Evolutionary conservation across 2,888 invertebrate genomes (phyloP).

Genomic region (Erebia ligea): DNA sequence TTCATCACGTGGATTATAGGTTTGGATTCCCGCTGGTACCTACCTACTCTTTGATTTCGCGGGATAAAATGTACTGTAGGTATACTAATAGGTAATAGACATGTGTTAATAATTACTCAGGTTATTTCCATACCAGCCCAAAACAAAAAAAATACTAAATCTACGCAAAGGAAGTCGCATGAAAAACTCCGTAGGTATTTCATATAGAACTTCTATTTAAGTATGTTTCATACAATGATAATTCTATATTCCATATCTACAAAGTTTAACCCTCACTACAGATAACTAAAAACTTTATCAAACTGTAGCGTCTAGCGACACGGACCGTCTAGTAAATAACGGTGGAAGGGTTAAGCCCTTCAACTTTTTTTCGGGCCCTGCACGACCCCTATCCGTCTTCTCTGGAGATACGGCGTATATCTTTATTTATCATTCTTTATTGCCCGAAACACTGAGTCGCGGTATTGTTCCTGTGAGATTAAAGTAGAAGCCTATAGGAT

Average conservation of each 20-base stretch:
- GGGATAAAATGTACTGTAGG: no score
- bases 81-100: no score
- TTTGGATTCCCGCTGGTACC: no score
- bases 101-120: no score
- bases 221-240: no score
- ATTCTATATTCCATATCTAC: slow-evolving; percentile 6
- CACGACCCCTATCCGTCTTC: slow-evolving; percentile 73
- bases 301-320: slow-evolving; percentile 57
- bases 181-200: background rate
- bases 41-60: no score
- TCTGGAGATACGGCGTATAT: slow-evolving; percentile 74
- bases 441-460: slow-evolving; percentile 63
- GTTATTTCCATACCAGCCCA: no score
- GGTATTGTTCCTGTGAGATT: slow-evolving; percentile 63
- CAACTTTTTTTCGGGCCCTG: slow-evolving; percentile 66
- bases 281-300: slow-evolving; percentile 66
- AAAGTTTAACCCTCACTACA: slow-evolving; percentile 29
- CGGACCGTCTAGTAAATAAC: slow-evolving; percentile 66
- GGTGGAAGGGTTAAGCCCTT: slow-evolving; percentile 72
- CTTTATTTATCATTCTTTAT: slow-evolving; percentile 74
- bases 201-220: slow-evolving; percentile 2
- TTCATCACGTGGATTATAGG: no score
- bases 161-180: no score
- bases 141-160: no score
- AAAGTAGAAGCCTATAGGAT: slow-evolving; percentile 38